phyloP scores from a whole-genome alignment of 2,797 vertebrate species.

The Platalea minor region DNA sequence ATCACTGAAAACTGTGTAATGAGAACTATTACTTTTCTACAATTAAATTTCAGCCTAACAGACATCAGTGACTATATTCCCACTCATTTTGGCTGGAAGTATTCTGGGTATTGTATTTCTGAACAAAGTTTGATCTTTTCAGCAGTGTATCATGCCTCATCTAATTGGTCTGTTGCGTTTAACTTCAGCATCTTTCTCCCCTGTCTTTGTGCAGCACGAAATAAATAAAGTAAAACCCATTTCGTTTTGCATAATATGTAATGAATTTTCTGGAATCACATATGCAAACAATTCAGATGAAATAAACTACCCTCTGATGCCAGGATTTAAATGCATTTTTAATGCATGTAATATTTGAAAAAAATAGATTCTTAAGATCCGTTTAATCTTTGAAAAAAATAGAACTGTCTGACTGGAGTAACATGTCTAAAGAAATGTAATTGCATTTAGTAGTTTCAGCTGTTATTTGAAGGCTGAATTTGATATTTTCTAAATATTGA shows the following conservation, averaged over 20 bases:
- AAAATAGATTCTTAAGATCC: background rate
- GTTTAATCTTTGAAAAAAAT: background rate
- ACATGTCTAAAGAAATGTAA: background rate
- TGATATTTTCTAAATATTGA: background rate
- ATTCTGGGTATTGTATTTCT: background rate
- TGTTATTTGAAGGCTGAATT: background rate
- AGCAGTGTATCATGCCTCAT: background rate
- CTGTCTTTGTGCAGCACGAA: background rate
- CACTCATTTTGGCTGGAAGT: background rate
- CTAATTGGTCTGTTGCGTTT: background rate
- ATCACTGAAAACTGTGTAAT: background rate
- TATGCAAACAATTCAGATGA: background rate
- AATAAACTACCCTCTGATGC: background rate
- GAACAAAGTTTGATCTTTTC: background rate
- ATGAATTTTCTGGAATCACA: background rate
- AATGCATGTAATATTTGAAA: background rate
- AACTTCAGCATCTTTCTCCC: background rate
- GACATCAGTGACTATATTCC: background rate
- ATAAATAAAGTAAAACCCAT: background rate
- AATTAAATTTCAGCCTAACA: background rate
- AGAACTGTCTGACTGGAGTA: background rate
- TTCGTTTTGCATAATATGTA: background rate
- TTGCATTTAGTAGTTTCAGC: background rate
- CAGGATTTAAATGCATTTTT: background rate
- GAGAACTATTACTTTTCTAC: background rate